A percentile compares a stretch with the other conserved stretches of the same genome.
These are phyloP conservation scores for Phainopepla nitens DNA, from an alignment of 2,113 vertebrate genomes.

Conservation along the genomic window DNA sequence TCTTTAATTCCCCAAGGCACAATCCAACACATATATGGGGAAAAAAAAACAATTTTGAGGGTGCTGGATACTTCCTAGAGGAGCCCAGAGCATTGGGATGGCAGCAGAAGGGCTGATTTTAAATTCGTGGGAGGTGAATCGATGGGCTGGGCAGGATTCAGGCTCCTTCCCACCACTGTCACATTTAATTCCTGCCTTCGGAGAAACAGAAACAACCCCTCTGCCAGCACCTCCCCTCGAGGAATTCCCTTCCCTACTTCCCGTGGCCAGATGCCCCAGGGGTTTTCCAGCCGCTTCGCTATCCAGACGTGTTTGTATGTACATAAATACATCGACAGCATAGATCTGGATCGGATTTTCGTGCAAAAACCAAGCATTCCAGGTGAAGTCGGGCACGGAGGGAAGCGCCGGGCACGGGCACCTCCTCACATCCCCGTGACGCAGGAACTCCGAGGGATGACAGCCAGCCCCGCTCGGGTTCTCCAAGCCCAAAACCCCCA, in stretches of 20 bases:
- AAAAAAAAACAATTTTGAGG: neutral
- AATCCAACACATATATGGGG: conserved; percentile 10
- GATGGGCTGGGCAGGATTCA: neutral
- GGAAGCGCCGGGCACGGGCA: neutral
- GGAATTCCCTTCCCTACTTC: neutral
- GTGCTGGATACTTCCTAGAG: conserved; percentile 49
- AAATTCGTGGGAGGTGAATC: neutral
- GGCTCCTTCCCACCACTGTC: neutral
- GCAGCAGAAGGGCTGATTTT: conserved; percentile 53
- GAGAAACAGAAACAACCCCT: neutral
- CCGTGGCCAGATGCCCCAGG: accelerated
- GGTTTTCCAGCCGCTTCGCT: neutral
- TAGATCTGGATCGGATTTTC: accelerated
- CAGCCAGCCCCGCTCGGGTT: neutral
- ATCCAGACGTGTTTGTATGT: accelerated
- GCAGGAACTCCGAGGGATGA: neutral
- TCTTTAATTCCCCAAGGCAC: conserved; percentile 21
- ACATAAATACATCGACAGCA: accelerated
- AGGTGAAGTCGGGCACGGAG: neutral
- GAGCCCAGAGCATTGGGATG: conserved; percentile 26
- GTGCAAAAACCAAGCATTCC: accelerated
- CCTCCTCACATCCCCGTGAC: neutral
- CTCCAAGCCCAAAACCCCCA: neutral
- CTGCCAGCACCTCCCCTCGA: neutral
- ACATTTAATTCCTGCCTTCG: neutral